Conservation (phyloP, 2,797 vertebrate genomes). For the Leptatherina wallacei region DNA sequence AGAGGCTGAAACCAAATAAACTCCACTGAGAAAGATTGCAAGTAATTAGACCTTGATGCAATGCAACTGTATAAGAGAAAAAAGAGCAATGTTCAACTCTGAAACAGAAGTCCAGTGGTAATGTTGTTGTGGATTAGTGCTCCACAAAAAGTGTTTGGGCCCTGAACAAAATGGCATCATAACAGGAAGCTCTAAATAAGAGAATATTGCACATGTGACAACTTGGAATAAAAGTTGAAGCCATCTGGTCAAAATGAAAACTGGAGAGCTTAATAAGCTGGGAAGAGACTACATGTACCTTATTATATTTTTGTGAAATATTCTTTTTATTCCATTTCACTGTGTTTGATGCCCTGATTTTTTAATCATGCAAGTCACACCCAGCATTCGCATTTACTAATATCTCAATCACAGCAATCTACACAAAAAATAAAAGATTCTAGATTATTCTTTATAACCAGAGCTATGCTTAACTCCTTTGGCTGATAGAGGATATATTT, state of each 20-base stretch:
- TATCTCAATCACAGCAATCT: constrained; percentile 43
- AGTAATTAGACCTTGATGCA: constrained; percentile 43
- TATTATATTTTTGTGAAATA: constrained; percentile 22
- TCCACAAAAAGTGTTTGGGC: constrained; percentile 5
- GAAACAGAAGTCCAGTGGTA: constrained; percentile 22
- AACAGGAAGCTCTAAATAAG: constrained; percentile 36
- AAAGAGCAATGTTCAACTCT: constrained; percentile 22
- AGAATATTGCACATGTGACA: constrained; percentile 4
- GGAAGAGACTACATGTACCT: neutral
- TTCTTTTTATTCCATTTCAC: neutral
- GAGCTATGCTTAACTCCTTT: constrained; percentile 37
- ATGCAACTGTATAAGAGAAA: constrained; percentile 26
- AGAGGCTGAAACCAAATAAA: constrained; percentile 31
- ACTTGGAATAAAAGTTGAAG: constrained; percentile 18
- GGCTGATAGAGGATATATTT: constrained; percentile 58
- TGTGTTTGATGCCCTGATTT: constrained; percentile 25
- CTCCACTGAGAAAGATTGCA: constrained; percentile 17
- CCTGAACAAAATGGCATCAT: constrained; percentile 16
- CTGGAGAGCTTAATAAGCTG: constrained; percentile 7
- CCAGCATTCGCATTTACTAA: constrained; percentile 52
- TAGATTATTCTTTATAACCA: constrained; percentile 59
- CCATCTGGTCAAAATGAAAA: constrained; percentile 34
- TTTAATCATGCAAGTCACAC: constrained; percentile 50
- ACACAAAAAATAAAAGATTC: constrained; percentile 36
- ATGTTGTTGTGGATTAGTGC: constrained; percentile 25